These are phyloP conservation scores for Asteroscopus sphinx DNA, from an alignment of 2,888 invertebrate genomes.

Conservation along the genomic window DNA sequence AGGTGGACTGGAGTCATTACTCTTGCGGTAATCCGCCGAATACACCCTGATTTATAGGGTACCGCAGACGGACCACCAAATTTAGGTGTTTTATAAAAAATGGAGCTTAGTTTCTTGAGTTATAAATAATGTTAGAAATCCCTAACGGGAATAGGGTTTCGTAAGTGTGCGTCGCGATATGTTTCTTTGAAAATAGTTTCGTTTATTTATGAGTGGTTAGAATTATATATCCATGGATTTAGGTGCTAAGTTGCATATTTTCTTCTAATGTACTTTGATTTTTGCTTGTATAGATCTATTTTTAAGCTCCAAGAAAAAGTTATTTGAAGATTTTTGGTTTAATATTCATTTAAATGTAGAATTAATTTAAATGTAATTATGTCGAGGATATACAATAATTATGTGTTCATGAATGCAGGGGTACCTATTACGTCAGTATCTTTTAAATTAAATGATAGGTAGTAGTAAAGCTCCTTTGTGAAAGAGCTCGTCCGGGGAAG, in stretches of 20 bases:
- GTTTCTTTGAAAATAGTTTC: constrained; percentile 53
- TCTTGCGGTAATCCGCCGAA: constrained; percentile 88
- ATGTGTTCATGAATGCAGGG: too few relatives aligned
- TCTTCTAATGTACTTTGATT: not conserved
- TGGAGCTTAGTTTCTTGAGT: constrained; percentile 83
- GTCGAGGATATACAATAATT: too few relatives aligned
- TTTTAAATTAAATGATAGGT: too few relatives aligned
- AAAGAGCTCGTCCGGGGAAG: too few relatives aligned
- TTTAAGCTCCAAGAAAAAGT: too few relatives aligned
- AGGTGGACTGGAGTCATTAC: constrained; percentile 89
- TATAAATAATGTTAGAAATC: constrained; percentile 85
- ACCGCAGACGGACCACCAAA: constrained; percentile 85
- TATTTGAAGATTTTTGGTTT: too few relatives aligned
- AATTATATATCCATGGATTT: constrained; percentile 23
- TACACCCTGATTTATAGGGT: constrained; percentile 86
- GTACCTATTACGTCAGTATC: too few relatives aligned
- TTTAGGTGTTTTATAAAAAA: constrained; percentile 88
- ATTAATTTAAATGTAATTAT: too few relatives aligned
- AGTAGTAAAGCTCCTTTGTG: too few relatives aligned
- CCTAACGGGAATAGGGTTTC: constrained; percentile 71
- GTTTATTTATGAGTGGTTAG: constrained; percentile 37
- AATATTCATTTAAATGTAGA: too few relatives aligned
- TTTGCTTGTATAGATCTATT: too few relatives aligned
- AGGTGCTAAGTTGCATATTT: constrained; percentile 12
- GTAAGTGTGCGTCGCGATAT: constrained; percentile 55